These are phyloP conservation scores for Sakesphorus luctuosus DNA, from an alignment of 2,113 vertebrate species.

Conservation along the genomic window DNA sequence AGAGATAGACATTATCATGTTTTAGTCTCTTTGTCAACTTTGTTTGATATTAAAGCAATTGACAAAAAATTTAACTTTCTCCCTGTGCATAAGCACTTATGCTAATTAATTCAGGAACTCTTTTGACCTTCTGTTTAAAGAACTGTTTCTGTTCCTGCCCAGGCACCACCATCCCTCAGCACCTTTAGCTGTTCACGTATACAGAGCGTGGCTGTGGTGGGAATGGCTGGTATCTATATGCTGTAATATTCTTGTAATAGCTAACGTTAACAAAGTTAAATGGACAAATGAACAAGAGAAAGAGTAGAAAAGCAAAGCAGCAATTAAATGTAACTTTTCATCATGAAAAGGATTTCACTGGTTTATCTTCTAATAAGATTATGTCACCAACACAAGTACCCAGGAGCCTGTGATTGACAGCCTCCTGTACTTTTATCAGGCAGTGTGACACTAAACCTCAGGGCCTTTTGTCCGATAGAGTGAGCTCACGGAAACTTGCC, in stretches of 20 bases:
- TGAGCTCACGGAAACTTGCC: conserved; percentile 96
- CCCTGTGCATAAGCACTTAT: neutral
- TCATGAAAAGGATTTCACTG: conserved; percentile 83
- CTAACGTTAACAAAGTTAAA: conserved; percentile 70
- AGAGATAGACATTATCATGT: neutral
- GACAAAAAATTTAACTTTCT: conserved; percentile 28
- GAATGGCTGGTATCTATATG: conserved; percentile 25
- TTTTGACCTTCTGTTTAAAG: conserved; percentile 4
- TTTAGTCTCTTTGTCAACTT: neutral
- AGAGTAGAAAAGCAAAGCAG: conserved; percentile 63
- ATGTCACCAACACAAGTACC: conserved; percentile 88
- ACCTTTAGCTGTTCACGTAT: fast-evolving
- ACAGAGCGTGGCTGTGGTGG: neutral
- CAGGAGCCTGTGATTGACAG: conserved; percentile 91
- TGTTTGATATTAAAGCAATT: neutral
- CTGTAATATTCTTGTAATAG: conserved; percentile 63
- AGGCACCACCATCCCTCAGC: neutral
- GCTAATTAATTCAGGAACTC: conserved; percentile 40
- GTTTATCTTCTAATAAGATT: conserved; percentile 98
- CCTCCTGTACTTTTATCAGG: conserved; percentile 96
- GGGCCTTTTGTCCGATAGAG: conserved; percentile 89
- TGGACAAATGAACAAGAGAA: conserved; percentile 64
- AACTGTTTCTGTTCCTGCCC: neutral
- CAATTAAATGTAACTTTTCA: conserved; percentile 86
- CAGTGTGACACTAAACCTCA: conserved; percentile 91